A percentile compares a stretch with the other conserved stretches of the same genome.
Conservation (phyloP, 2,888 invertebrate genomes). For the Didymodactylos carnosus region DNA sequence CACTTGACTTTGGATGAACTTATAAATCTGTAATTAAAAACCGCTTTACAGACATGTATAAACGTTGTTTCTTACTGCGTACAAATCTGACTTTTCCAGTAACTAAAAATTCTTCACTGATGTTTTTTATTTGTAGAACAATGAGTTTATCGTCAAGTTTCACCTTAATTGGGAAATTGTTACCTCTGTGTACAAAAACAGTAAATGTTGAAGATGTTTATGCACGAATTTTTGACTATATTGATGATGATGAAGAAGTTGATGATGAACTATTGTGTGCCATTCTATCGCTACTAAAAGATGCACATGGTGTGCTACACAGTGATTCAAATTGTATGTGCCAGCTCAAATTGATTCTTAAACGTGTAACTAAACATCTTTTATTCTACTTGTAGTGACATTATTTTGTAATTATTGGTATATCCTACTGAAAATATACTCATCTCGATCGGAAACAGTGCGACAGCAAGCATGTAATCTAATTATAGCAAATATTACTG, state of each 20-base stretch:
- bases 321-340: too few species aligned
- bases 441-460: neutral
- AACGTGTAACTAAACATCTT: too few species aligned
- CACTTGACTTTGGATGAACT: too few species aligned
- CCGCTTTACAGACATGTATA: too few species aligned
- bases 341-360: too few species aligned
- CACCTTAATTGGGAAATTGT: neutral
- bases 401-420: neutral
- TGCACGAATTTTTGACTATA: neutral
- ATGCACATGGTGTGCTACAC: neutral
- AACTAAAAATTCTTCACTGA: too few species aligned
- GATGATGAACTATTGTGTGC: neutral
- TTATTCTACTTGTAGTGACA: too few species aligned
- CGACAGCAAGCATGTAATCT: neutral
- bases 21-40: too few species aligned
- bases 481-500: neutral
- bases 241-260: neutral
- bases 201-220: neutral
- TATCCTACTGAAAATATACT: neutral
- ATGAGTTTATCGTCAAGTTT: neutral
- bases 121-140: neutral
- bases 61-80: too few species aligned
- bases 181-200: neutral
- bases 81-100: too few species aligned
- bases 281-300: neutral